Conservation (phyloP, 2,797 vertebrate genomes). For the Danio jaintianensis region DNA sequence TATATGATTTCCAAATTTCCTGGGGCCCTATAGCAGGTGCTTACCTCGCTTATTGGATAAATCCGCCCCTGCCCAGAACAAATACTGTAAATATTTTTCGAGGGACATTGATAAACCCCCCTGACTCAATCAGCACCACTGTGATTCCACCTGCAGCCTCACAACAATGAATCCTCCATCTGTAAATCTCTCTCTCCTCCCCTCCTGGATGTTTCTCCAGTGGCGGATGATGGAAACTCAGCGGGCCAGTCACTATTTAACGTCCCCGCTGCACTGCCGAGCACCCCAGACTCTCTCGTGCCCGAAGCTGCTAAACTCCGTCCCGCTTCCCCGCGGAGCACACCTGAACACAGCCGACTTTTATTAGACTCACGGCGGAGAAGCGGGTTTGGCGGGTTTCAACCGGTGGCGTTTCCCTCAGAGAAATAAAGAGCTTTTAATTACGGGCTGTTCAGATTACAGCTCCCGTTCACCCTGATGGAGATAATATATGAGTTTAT, state of each 20-base stretch:
- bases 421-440: conserved; percentile 34
- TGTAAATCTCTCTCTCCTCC: conserved; percentile 4
- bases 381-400: conserved; percentile 34
- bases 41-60: no score
- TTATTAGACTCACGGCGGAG: conserved; percentile 42
- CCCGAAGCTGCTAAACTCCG: conserved; percentile 62
- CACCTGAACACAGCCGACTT: conserved; percentile 52
- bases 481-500: not conserved
- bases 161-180: conserved; percentile 50
- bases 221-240: no score
- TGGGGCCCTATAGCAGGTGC: not conserved
- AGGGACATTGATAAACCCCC: conserved; percentile 39
- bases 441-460: conserved; percentile 28
- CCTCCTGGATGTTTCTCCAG: no score
- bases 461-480: conserved; percentile 13
- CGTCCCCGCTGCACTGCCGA: conserved; percentile 54
- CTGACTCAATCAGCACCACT: conserved; percentile 50
- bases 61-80: no score
- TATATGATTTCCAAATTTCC: not conserved
- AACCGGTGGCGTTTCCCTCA: conserved; percentile 28
- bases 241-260: not conserved
- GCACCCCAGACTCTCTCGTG: conserved; percentile 31
- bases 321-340: conserved; percentile 49
- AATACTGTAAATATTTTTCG: conserved; percentile 20
- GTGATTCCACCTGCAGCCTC: conserved; percentile 54